These are phyloP conservation scores for Hemiprocne comata DNA, from an alignment of 2,113 vertebrate genomes.

Conservation along the genomic window DNA sequence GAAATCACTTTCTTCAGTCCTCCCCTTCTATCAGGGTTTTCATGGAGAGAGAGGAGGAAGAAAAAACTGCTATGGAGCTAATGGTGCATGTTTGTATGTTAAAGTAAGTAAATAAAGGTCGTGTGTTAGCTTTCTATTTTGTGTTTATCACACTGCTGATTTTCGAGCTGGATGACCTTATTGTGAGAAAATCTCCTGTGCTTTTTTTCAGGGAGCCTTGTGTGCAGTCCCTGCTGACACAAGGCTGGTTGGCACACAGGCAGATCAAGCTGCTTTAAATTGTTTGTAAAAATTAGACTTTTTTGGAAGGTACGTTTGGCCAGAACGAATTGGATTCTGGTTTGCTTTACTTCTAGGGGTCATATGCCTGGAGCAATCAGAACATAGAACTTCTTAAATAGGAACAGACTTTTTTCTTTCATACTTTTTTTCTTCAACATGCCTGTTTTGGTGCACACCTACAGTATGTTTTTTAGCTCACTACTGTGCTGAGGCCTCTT, in stretches of 20 bases:
- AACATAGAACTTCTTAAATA: not conserved
- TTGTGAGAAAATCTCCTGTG: not conserved
- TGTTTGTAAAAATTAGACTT: not conserved
- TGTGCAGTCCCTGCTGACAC: not conserved
- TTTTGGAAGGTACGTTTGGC: not conserved
- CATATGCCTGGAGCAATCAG: not conserved
- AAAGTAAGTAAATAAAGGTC: slow-evolving; percentile 73
- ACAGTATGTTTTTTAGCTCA: not conserved
- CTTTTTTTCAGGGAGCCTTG: not conserved
- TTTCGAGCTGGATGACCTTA: not conserved
- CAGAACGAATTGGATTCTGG: not conserved
- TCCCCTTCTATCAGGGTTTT: slow-evolving; percentile 80
- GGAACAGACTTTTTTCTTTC: not conserved
- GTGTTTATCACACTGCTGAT: not conserved
- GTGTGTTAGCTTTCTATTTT: not conserved
- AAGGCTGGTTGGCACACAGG: not conserved
- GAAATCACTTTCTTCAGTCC: slow-evolving; percentile 85
- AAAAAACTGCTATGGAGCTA: slow-evolving; percentile 89
- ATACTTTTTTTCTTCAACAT: not conserved
- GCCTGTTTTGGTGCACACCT: not conserved
- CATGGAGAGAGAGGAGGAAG: slow-evolving; percentile 80
- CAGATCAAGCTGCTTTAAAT: not conserved
- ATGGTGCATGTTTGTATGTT: slow-evolving; percentile 76
- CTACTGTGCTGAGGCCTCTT: not conserved
- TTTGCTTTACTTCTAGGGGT: not conserved